Evolutionary conservation across 2,888 invertebrate genomes (phyloP).

Genomic region (Thecophora atra): DNA sequence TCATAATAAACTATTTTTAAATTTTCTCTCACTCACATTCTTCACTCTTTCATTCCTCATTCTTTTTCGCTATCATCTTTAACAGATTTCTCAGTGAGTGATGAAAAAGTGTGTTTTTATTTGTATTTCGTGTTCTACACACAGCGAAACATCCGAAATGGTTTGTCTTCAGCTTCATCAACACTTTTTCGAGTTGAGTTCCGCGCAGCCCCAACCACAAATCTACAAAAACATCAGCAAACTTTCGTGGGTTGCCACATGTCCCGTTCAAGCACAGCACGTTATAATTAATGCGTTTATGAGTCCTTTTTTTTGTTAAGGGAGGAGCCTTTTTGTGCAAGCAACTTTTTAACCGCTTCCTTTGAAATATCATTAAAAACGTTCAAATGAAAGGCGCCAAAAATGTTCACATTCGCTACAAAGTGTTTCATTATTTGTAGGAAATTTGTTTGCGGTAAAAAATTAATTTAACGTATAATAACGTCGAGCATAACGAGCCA

Average conservation of each 20-base stretch:
- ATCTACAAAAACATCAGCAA: constrained; percentile 7
- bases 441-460: constrained; percentile 53
- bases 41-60: no score
- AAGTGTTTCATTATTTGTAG: constrained; percentile 51
- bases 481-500: constrained; percentile 10
- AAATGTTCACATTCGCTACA: constrained; percentile 20
- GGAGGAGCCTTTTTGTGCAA: not conserved
- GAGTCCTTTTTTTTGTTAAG: constrained; percentile 38
- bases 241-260: constrained; percentile 24
- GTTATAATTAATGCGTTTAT: constrained; percentile 54
- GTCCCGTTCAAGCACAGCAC: constrained; percentile 42
- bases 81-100: constrained; percentile 47
- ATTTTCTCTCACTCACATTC: no score
- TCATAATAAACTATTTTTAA: no score
- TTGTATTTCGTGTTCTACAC: not conserved
- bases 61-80: constrained; percentile 37
- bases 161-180: constrained; percentile 12
- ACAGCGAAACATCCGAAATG: not conserved
- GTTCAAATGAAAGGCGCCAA: constrained; percentile 23
- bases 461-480: constrained; percentile 62
- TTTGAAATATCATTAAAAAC: constrained; percentile 21
- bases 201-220: not conserved
- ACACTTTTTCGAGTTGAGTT: constrained; percentile 5
- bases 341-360: constrained; percentile 1
- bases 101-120: constrained; percentile 47